phyloP scores from a whole-genome alignment of 1,140 invertebrate species.

The Eurosta solidaginis region DNA sequence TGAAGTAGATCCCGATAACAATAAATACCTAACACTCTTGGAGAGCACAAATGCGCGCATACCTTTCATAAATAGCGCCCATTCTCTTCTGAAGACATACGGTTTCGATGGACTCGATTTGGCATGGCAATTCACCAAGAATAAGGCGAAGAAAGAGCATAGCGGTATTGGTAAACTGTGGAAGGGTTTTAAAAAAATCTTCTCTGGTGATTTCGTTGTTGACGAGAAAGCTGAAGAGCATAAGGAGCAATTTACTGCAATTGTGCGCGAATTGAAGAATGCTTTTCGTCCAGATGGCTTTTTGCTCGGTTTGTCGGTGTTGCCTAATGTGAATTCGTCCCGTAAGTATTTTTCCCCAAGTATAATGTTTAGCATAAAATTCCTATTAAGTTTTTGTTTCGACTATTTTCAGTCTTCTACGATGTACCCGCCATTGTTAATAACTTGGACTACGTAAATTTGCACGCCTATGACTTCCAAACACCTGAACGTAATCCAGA shows the following conservation, averaged over 20 bases:
- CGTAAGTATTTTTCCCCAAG: constrained; percentile 61
- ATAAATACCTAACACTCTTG: constrained; percentile 61
- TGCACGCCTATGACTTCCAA: constrained; percentile 80
- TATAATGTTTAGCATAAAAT: neutral
- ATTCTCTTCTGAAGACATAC: constrained; percentile 71
- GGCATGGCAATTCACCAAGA: constrained; percentile 82
- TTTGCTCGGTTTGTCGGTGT: constrained; percentile 69
- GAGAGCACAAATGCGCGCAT: constrained; percentile 73
- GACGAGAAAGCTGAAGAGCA: constrained; percentile 80
- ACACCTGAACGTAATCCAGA: constrained; percentile 75
- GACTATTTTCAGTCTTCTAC: constrained; percentile 73
- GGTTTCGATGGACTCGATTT: constrained; percentile 87
- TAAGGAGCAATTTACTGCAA: constrained; percentile 73
- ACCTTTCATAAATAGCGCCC: constrained; percentile 76
- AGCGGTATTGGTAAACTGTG: constrained; percentile 69
- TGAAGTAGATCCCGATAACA: constrained; percentile 61
- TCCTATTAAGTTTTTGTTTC: neutral
- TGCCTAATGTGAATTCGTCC: constrained; percentile 78
- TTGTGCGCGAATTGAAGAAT: constrained; percentile 75
- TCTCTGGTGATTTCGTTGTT: constrained; percentile 68
- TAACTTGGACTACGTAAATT: constrained; percentile 77
- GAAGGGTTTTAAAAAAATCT: constrained; percentile 77
- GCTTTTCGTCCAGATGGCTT: constrained; percentile 69
- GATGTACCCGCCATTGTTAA: constrained; percentile 74
- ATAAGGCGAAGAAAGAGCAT: constrained; percentile 77